A percentile compares a stretch with the other conserved stretches of the same genome.
phyloP scores from a whole-genome alignment of 2,797 vertebrate genomes.

The Selene dorsalis region DNA sequence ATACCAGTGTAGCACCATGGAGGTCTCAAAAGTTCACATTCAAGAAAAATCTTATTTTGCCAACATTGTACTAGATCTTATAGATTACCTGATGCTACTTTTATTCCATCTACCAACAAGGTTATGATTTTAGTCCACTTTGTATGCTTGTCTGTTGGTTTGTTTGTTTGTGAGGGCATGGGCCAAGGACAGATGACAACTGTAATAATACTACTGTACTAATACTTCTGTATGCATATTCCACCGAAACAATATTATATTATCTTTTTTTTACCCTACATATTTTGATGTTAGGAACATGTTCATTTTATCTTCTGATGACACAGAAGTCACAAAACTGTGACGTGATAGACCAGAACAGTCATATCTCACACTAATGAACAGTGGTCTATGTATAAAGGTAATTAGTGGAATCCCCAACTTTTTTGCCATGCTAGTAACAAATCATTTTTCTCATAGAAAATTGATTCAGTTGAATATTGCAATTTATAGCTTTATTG shows the following conservation, averaged over 20 bases:
- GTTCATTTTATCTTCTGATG: too few species aligned
- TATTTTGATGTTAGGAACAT: too few species aligned
- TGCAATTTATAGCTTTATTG: too few species aligned
- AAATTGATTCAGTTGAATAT: too few species aligned
- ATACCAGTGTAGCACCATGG: not conserved
- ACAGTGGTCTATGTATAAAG: not conserved
- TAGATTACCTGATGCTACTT: slow-evolving; percentile 5
- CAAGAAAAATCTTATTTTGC: not conserved
- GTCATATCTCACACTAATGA: not conserved
- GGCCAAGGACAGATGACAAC: slow-evolving; percentile 2
- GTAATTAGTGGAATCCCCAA: too few species aligned
- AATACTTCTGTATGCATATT: not conserved
- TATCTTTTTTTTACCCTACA: too few species aligned
- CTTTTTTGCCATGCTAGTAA: too few species aligned
- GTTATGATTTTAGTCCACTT: slow-evolving; percentile 23
- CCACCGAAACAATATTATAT: not conserved
- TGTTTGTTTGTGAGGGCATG: slow-evolving; percentile 9
- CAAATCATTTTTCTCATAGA: too few species aligned
- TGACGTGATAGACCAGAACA: not conserved
- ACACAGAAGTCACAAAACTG: not conserved
- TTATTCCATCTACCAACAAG: slow-evolving; percentile 18
- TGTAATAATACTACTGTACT: too few species aligned
- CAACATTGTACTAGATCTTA: not conserved
- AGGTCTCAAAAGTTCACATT: slow-evolving; percentile 8
- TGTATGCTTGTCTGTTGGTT: not conserved